These are phyloP conservation scores for Synanthedon formicaeformis DNA, from an alignment of 2,888 invertebrate genomes.

Conservation along the genomic window DNA sequence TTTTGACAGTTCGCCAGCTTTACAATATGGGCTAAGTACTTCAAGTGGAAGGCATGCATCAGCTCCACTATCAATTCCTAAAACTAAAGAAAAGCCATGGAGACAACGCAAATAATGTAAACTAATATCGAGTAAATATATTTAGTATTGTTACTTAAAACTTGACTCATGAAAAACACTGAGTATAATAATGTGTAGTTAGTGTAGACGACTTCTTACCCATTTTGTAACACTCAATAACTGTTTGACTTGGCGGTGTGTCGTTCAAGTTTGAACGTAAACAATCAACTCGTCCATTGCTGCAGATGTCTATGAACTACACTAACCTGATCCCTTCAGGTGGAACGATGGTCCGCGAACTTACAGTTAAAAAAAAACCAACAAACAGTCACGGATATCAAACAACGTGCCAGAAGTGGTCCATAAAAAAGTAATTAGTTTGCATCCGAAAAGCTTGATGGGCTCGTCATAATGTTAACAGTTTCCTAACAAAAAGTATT, in stretches of 20 bases:
- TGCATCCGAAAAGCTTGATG: slow-evolving; percentile 21
- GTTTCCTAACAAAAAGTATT: slow-evolving; percentile 42
- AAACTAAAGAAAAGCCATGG: no score
- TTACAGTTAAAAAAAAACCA: background rate
- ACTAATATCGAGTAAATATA: no score
- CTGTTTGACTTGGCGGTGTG: background rate
- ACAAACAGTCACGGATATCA: slow-evolving; percentile 3
- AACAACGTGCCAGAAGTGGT: background rate
- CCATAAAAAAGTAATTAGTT: slow-evolving; percentile 34
- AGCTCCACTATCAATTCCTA: no score
- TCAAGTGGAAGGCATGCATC: no score
- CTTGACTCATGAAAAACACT: no score
- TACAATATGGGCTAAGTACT: no score
- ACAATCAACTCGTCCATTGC: background rate
- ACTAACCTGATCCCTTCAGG: background rate
- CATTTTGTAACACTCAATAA: background rate
- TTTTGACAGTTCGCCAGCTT: no score
- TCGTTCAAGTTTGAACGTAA: background rate
- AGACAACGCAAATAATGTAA: no score
- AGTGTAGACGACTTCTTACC: background rate
- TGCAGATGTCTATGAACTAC: background rate
- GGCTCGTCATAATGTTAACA: slow-evolving; percentile 8
- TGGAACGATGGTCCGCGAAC: background rate
- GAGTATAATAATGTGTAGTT: no score
- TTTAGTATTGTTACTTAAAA: no score